Conservation (phyloP, 2,113 vertebrate genomes). For the Etia nguti region DNA sequence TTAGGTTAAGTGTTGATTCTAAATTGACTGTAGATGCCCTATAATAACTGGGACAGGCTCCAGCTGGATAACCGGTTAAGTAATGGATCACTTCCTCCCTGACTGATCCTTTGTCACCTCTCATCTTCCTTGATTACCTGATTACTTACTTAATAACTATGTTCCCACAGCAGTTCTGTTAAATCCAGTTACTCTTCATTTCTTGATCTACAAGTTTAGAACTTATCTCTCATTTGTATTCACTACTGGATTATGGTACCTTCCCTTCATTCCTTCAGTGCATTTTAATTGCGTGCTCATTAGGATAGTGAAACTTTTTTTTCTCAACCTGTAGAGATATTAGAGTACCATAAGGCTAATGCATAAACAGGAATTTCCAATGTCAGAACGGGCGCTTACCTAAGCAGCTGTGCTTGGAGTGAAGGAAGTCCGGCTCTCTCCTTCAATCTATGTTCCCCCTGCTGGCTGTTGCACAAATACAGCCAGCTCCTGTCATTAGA, state of each 20-base stretch:
- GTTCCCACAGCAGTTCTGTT: neutral
- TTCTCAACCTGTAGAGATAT: neutral
- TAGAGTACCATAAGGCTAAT: neutral
- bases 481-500: conserved; percentile 97
- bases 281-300: neutral
- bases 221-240: neutral
- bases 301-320: neutral
- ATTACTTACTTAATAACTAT: neutral
- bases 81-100: neutral
- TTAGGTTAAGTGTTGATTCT: neutral
- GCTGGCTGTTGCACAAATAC: conserved; percentile 69
- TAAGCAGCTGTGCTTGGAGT: conserved; percentile 70
- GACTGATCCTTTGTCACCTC: neutral
- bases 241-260: neutral
- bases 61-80: neutral
- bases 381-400: conserved; percentile 27
- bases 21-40: neutral
- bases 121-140: neutral
- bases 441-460: conserved; percentile 65
- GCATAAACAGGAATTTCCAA: neutral
- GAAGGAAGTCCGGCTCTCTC: conserved; percentile 61
- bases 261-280: neutral
- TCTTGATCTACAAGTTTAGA: neutral
- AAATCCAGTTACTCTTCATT: neutral
- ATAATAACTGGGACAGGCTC: neutral